A percentile compares a stretch with the other conserved stretches of the same genome.
Conservation (phyloP, 2,797 vertebrate genomes). For the Trachurus trachurus region DNA sequence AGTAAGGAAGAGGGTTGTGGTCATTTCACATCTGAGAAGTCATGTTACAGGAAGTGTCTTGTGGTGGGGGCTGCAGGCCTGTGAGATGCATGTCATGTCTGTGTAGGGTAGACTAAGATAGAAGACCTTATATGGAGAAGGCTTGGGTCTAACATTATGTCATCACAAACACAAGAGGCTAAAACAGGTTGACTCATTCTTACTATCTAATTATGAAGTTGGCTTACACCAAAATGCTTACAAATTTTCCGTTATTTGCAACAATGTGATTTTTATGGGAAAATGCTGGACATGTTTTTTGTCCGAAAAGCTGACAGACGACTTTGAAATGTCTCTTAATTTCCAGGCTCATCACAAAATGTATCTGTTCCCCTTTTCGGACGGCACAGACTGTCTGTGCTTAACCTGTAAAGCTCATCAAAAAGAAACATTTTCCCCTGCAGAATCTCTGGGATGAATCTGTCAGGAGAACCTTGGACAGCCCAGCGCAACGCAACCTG, state of each 20-base stretch:
- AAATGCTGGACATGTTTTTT: background rate
- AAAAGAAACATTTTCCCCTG: constrained; percentile 9
- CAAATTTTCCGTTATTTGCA: background rate
- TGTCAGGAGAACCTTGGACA: constrained; percentile 10
- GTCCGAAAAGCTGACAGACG: background rate
- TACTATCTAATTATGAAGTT: constrained; percentile 19
- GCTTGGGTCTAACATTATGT: constrained; percentile 43
- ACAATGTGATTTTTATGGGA: constrained; percentile 11
- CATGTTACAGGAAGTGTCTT: constrained; percentile 77
- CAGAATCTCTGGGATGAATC: constrained; percentile 18
- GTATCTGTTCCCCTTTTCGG: background rate
- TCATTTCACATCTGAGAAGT: constrained; percentile 64
- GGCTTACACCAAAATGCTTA: background rate
- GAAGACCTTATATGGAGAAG: constrained; percentile 78
- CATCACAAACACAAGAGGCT: constrained; percentile 49
- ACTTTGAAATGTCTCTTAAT: background rate
- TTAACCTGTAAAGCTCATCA: constrained; percentile 43
- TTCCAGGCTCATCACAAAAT: background rate
- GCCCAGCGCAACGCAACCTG: background rate
- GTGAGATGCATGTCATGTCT: constrained; percentile 70
- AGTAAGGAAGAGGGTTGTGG: constrained; percentile 61
- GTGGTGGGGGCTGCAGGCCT: constrained; percentile 61
- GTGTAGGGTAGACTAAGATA: constrained; percentile 45
- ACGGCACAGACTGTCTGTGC: background rate
- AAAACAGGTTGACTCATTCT: constrained; percentile 23